Evolutionary conservation across 2,888 invertebrate species (phyloP), one percentile per base, ranked within the genome.

Genomic region (Eupithecia vulgata): DNA sequence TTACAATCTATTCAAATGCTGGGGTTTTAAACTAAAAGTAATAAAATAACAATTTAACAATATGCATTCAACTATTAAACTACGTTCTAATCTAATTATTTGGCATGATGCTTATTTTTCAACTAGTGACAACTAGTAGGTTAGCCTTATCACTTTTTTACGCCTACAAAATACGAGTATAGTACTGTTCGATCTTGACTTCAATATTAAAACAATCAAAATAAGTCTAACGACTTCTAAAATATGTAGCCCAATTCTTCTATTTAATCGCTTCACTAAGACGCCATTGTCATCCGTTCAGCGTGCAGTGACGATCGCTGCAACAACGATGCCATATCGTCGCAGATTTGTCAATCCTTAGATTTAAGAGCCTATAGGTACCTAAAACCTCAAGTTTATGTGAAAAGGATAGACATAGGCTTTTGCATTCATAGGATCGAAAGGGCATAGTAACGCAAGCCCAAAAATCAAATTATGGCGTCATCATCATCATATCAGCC

Each of bases 1-100:
- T 67, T 76, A 81, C 59, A 70, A 81, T 79, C 79, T 83, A 83
- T 79, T 74, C 62, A 82, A 84, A 82, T 84, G 84, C 84, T 80
- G 78, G 78, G 77, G n/a, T 40, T 64, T 64, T 6, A 65, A 21
- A 65, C 12, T 37, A 37, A 64, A 64, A 64, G 37, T 64, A 65
- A 40, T 65, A 65, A 65, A 21, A 37, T 40, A 65, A 65, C 40
- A 37, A 34, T 64, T 61, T 72, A 37, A 35, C n/a, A 8, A 35
- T 69, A 65, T 59, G 42, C 52, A 74, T 67, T 71, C 52, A 66
- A 42, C 70, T 74, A 72, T 25, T 71, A 76, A 21, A 68, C 72
- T 77, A 79, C 68, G 62, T 61, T 71, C 68, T 68, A 57, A 62
- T 64, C 76, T 80, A 77, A 71, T 74, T 80, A 79, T 80, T 80